These are phyloP conservation scores for Drosophila monieri DNA, from an alignment of 2,888 invertebrate genomes.

Conservation along the genomic window DNA sequence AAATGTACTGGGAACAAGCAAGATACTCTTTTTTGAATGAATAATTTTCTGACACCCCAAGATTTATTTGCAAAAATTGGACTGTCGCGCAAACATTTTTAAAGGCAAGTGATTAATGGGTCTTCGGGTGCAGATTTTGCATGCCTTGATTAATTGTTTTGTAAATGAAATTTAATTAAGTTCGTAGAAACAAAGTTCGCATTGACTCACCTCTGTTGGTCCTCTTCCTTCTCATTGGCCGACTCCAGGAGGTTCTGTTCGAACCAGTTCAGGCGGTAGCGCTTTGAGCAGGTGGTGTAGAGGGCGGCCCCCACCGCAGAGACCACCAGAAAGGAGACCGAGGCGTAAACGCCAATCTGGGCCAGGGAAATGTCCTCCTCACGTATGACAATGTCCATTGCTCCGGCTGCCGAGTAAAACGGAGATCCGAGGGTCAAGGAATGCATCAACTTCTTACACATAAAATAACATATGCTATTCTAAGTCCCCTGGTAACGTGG, in stretches of 20 bases:
- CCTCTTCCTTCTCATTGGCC: conserved; percentile 83
- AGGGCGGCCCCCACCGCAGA: conserved; percentile 84
- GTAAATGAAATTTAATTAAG: neutral
- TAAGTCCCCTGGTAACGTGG: conserved; percentile 24
- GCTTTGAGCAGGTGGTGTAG: conserved; percentile 85
- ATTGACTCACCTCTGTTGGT: conserved; percentile 81
- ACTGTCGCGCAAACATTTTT: neutral
- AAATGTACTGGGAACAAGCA: neutral
- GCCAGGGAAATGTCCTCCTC: conserved; percentile 83
- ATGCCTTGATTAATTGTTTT: neutral
- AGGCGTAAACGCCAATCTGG: conserved; percentile 84
- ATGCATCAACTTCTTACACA: conserved; percentile 11
- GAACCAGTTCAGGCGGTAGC: conserved; percentile 86
- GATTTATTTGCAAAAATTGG: conserved; percentile 2
- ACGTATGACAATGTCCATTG: conserved; percentile 83
- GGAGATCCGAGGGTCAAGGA: neutral
- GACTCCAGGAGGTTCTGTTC: conserved; percentile 86
- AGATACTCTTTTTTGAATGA: neutral
- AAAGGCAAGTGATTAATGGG: neutral
- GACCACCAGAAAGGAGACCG: conserved; percentile 85
- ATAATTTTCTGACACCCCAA: neutral
- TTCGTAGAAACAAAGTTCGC: too few relatives aligned
- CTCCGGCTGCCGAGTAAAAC: neutral
- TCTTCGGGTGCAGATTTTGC: neutral
- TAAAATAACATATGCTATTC: neutral